Conservation (phyloP, 1,140 invertebrate genomes). For the Dufourea novaeangliae region DNA sequence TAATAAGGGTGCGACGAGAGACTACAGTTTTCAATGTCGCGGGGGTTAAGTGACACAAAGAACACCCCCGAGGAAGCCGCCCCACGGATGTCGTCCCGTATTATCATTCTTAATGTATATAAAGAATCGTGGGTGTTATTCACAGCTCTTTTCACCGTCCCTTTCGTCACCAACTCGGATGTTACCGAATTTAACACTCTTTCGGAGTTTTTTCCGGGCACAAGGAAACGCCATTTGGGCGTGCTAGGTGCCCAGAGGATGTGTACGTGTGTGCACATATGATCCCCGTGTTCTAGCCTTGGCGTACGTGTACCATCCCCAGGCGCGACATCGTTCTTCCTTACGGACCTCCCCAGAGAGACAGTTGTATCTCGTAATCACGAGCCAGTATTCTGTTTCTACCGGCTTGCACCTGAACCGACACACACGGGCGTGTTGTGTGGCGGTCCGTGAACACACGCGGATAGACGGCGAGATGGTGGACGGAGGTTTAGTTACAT, state of each 20-base stretch:
- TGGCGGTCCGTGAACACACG: constrained; percentile 5
- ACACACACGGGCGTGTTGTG: neutral
- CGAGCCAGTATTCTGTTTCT: neutral
- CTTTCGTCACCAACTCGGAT: neutral
- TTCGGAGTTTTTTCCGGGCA: neutral
- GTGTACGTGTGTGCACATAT: neutral
- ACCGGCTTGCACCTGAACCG: neutral
- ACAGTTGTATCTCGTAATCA: constrained; percentile 49
- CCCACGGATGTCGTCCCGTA: neutral
- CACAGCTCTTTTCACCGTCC: too few species aligned
- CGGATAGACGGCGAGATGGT: constrained; percentile 22
- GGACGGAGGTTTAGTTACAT: constrained; percentile 52
- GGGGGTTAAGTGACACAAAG: neutral
- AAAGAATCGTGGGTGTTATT: constrained; percentile 7
- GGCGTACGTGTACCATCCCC: neutral
- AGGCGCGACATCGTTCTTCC: constrained; percentile 35
- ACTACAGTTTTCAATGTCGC: neutral
- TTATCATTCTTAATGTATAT: constrained; percentile 16
- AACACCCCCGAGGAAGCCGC: neutral
- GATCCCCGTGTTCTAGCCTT: neutral
- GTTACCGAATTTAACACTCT: neutral
- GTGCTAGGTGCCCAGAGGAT: neutral
- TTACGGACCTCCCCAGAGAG: constrained; percentile 24
- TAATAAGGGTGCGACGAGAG: neutral
- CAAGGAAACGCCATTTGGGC: constrained; percentile 2